A percentile compares a stretch with the other conserved stretches of the same genome.
Evolutionary conservation across 1,140 invertebrate species (phyloP).

Genomic region (Eriosoma lanigerum): DNA sequence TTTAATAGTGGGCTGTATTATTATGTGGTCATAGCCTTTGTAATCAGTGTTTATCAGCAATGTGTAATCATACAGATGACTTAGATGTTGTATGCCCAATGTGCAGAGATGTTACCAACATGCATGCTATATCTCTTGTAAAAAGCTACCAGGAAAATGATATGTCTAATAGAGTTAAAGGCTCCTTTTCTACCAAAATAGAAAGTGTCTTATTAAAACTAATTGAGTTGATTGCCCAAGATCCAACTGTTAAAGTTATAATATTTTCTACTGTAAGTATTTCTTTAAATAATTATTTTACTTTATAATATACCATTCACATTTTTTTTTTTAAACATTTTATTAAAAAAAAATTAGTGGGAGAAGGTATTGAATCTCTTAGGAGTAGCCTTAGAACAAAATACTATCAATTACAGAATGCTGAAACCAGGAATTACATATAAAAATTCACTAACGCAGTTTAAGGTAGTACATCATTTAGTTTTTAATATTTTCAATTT

Average conservation of each 20-base stretch:
- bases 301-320: slow-evolving; percentile 55
- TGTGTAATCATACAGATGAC: slow-evolving; percentile 52
- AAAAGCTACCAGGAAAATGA: slow-evolving; percentile 58
- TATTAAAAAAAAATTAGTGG: slow-evolving; percentile 60
- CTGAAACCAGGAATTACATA: slow-evolving; percentile 59
- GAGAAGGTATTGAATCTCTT: slow-evolving; percentile 66
- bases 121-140: slow-evolving; percentile 66
- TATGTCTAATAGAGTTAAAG: slow-evolving; percentile 57
- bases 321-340: not conserved
- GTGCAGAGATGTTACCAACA: slow-evolving; percentile 65
- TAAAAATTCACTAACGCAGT: slow-evolving; percentile 61
- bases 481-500: not conserved
- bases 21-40: slow-evolving; percentile 72
- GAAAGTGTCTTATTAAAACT: slow-evolving; percentile 67
- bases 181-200: slow-evolving; percentile 74
- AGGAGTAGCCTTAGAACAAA: slow-evolving; percentile 64
- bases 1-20: slow-evolving; percentile 67
- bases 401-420: slow-evolving; percentile 63
- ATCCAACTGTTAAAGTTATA: slow-evolving; percentile 68
- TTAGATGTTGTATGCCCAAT: slow-evolving; percentile 64
- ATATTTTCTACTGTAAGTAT: slow-evolving; percentile 70
- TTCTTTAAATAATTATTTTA: slow-evolving; percentile 23
- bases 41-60: slow-evolving; percentile 64
- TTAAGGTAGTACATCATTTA: slow-evolving; percentile 61
- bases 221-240: slow-evolving; percentile 62